Evolutionary conservation across 2,797 vertebrate species (phyloP).

Genomic region (Zalophus californianus): DNA sequence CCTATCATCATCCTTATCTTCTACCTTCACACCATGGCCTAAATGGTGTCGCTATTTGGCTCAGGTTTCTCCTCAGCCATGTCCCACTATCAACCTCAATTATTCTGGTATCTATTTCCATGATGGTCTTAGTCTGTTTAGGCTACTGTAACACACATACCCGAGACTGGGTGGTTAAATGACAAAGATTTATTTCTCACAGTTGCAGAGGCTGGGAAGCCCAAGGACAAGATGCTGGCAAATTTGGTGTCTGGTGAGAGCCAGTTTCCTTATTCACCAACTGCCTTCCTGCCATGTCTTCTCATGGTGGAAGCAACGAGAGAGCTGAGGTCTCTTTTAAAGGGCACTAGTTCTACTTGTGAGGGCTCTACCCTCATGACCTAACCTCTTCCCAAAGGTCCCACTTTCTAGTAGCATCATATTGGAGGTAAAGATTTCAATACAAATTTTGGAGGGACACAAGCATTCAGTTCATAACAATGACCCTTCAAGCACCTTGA

Average conservation of each 20-base stretch:
- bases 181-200: background rate
- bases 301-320: background rate
- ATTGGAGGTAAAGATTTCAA: background rate
- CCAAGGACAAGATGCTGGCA: background rate
- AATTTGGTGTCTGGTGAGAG: background rate
- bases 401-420: background rate
- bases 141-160: background rate
- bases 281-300: background rate
- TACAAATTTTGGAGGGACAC: background rate
- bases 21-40: no score
- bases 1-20: background rate
- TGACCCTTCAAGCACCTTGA: background rate
- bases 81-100: background rate
- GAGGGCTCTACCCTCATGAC: background rate
- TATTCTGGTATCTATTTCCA: background rate
- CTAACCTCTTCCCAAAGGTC: background rate
- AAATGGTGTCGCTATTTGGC: background rate
- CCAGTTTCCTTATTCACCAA: background rate
- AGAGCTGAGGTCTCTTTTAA: background rate
- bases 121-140: background rate
- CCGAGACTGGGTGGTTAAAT: background rate
- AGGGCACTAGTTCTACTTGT: background rate
- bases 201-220: background rate
- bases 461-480: background rate
- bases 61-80: background rate